A percentile compares a stretch with the other conserved stretches of the same genome.
Conservation (phyloP, 2,797 vertebrate species). For the Brotula barbata region DNA sequence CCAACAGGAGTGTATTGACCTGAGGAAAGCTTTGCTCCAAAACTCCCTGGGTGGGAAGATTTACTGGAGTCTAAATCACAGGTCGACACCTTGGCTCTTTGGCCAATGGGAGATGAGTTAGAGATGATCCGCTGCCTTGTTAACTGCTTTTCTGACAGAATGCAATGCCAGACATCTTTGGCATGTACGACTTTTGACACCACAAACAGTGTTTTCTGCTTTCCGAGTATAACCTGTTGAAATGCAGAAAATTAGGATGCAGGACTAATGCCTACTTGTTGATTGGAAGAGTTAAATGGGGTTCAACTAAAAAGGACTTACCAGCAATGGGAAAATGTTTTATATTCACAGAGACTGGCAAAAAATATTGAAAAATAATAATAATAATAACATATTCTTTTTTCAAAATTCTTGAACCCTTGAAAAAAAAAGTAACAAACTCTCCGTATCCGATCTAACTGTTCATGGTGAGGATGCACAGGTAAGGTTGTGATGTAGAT, state of each 20-base stretch:
- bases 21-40: conserved; percentile 20
- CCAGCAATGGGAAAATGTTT: too few species aligned
- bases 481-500: too few species aligned
- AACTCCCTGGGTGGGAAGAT: conserved; percentile 71
- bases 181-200: conserved; percentile 70
- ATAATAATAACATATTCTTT: too few species aligned
- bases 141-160: conserved; percentile 61
- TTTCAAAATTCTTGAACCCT: too few species aligned
- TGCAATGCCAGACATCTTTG: conserved; percentile 66
- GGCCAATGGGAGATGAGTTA: conserved; percentile 59
- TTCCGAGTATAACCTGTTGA: conserved; percentile 34
- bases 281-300: too few species aligned
- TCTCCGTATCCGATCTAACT: too few species aligned
- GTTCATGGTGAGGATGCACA: too few species aligned
- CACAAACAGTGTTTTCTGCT: conserved; percentile 44
- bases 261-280: too few species aligned
- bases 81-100: conserved; percentile 56
- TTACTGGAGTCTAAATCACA: conserved; percentile 74
- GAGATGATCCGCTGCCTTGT: conserved; percentile 56
- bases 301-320: too few species aligned
- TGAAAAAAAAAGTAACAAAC: too few species aligned
- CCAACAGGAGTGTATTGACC: conserved; percentile 37
- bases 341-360: too few species aligned
- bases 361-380: too few species aligned
- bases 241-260: conserved; percentile 4